These are phyloP conservation scores for Cephus rjabovi DNA, from an alignment of 2,888 invertebrate genomes.

Conservation along the genomic window DNA sequence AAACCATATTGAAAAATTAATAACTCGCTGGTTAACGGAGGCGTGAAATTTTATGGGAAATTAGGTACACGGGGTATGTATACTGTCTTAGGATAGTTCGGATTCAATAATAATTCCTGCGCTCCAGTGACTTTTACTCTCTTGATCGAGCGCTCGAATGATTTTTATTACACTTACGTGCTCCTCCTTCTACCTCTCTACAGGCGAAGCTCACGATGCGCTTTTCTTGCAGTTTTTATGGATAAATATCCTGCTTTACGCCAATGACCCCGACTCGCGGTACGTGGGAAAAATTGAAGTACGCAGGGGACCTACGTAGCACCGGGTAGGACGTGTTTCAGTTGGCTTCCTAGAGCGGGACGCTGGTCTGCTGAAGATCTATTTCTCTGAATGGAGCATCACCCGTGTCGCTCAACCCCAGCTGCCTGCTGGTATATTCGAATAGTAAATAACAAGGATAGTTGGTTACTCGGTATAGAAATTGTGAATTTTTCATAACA, in stretches of 20 bases:
- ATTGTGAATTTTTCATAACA: no score
- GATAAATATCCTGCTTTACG: background rate
- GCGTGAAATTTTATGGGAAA: background rate
- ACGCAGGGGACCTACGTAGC: background rate
- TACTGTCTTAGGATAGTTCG: background rate
- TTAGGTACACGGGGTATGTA: background rate
- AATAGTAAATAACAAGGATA: no score
- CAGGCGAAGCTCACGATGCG: background rate
- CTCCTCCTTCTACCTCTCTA: background rate
- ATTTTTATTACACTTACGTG: background rate
- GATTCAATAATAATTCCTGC: background rate
- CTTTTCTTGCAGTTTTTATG: background rate
- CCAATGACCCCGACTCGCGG: background rate
- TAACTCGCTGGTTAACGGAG: background rate
- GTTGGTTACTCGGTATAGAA: no score
- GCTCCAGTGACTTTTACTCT: background rate
- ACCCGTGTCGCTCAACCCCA: background rate
- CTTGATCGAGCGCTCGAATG: background rate
- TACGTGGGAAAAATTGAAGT: background rate
- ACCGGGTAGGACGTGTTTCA: background rate
- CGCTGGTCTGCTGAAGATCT: background rate
- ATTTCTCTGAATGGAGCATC: background rate
- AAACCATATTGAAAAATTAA: background rate
- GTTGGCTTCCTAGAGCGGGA: background rate
- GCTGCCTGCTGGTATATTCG: background rate